These are phyloP conservation scores for Prunella strophiata DNA, from an alignment of 2,797 vertebrate species.

Conservation along the genomic window DNA sequence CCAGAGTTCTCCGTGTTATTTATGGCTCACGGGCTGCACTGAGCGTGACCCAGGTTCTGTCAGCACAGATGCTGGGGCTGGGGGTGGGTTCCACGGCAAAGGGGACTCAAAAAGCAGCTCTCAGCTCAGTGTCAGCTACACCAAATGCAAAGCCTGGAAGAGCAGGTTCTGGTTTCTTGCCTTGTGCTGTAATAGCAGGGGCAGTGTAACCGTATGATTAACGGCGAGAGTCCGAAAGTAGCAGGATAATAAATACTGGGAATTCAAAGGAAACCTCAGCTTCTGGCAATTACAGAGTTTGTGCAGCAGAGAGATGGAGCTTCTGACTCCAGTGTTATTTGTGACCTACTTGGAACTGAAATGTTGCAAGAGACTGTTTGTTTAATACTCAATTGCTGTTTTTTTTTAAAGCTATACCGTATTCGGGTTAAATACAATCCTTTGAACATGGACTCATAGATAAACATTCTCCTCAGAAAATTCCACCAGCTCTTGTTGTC, in stretches of 20 bases:
- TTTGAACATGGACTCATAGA: background rate
- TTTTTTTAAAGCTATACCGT: accelerated
- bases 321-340: background rate
- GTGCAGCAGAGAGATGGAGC: background rate
- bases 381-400: background rate
- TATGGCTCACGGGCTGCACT: background rate
- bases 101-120: background rate
- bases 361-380: background rate
- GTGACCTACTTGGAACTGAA: background rate
- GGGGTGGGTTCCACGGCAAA: background rate
- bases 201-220: background rate
- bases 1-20: background rate
- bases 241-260: background rate
- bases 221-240: background rate
- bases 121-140: accelerated
- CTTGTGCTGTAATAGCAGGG: background rate
- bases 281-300: background rate
- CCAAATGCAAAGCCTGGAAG: background rate
- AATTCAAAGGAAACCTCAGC: background rate
- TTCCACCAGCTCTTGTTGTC: background rate
- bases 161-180: background rate
- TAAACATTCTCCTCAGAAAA: background rate
- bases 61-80: background rate
- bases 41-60: background rate
- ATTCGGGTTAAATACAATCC: background rate